Base-by-base conservation (phyloP, 2,888 invertebrate genomes). In the Tachina grossa region DNA sequence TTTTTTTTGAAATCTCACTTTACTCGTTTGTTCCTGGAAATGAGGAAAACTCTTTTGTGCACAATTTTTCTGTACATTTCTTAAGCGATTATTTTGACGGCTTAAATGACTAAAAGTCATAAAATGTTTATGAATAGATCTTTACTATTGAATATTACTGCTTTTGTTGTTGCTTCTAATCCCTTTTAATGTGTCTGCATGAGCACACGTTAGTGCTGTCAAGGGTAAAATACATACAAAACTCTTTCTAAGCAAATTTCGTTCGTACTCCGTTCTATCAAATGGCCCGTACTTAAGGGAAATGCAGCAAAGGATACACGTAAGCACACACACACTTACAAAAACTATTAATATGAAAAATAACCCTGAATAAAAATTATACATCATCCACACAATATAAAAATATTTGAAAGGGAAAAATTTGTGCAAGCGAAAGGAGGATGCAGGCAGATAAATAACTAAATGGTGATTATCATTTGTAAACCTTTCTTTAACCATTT, bases 171-270 rank as follows among this genome's bases (percentile, higher is more conserved):
- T 65, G 59, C 16, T 13, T 14, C 14, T 77, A 83, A 83, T 82
- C 82, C 72, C 79, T 79, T 55, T 22, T 47, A 13, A 31, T 51
- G 45, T 59, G 10, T 55, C 51, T 39, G 31, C 16, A 22, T 55
- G 49, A 49, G 69, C 69, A 71, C 77, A 85, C 77, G 68, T 63
- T 77, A 31, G 53, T 61, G 11, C 49, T 14, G 69, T 85, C 81
- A 85, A 85, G 82, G 85, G 65, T 82, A 82, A 78, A 71, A 16
- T 75, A 82, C 71, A 71, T 65, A 51, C 71, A 22, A 77, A 82
- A 82, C 82, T 82, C 82, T 82, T 76, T 76, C 76, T 71, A 22
- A 65, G 63, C 76, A 82, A 76, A 82, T 53, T 49, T 53, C 6
- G 6, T 59, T 71, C 16, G 47, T 6, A 65, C 16, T 57, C 41